Evolutionary conservation across 2,888 invertebrate genomes (phyloP).

Genomic region (Diloba caeruleocephala): DNA sequence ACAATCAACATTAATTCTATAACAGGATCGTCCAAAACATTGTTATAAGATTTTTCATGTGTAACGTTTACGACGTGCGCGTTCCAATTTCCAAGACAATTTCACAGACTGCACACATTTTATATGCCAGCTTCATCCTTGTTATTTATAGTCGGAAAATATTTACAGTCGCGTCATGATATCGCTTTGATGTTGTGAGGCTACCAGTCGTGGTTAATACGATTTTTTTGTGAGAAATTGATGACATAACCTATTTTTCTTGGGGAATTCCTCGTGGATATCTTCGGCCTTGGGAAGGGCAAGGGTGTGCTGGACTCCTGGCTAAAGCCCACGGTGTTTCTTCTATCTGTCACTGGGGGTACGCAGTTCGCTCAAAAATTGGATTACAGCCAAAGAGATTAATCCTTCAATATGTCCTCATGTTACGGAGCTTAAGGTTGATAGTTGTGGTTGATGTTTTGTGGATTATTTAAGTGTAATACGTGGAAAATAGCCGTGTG

Average conservation of each 20-base stretch:
- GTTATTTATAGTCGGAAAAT: constrained; percentile 49
- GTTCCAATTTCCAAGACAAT: constrained; percentile 54
- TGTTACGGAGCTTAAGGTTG: too few relatives aligned
- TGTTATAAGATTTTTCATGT: constrained; percentile 41
- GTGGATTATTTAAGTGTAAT: too few relatives aligned
- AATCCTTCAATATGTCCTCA: too few relatives aligned
- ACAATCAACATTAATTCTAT: constrained; percentile 23
- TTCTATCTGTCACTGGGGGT: too few relatives aligned
- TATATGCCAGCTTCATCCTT: constrained; percentile 43
- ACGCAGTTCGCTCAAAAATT: too few relatives aligned
- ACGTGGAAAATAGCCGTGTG: too few relatives aligned
- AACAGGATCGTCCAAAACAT: constrained; percentile 45
- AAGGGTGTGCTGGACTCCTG: too few relatives aligned
- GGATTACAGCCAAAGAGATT: too few relatives aligned
- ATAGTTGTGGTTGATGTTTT: too few relatives aligned
- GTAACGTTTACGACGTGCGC: constrained; percentile 42
- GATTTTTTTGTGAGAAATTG: constrained; percentile 34
- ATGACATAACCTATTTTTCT: constrained; percentile 9
- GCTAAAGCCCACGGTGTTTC: too few relatives aligned
- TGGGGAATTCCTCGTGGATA: too few relatives aligned
- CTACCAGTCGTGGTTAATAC: constrained; percentile 32
- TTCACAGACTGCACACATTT: constrained; percentile 46
- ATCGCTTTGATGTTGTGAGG: constrained; percentile 44
- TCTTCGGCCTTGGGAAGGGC: too few relatives aligned
- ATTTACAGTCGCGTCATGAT: constrained; percentile 45